phyloP scores from a whole-genome alignment of 1,140 invertebrate species.

The silkworm (Bombyx mori) region DNA sequence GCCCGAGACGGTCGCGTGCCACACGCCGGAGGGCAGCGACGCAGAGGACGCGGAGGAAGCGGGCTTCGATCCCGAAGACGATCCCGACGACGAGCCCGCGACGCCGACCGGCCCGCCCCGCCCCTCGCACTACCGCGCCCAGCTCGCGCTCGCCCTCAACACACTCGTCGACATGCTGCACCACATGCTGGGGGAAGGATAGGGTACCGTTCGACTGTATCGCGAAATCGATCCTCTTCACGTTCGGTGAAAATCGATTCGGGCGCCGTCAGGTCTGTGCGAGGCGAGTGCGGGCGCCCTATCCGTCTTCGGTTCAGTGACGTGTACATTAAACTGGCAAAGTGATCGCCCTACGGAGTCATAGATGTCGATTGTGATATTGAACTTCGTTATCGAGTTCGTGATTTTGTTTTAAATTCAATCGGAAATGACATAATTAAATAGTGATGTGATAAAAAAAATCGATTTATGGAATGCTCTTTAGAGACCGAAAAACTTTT shows the following conservation, averaged over 20 bases:
- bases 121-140: slow-evolving; percentile 7
- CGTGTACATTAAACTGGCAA: no score
- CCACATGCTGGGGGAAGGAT: slow-evolving; percentile 4
- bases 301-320: no score
- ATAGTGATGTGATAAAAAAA: no score
- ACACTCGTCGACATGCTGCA: slow-evolving; percentile 3
- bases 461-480: no score
- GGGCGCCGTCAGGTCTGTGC: neutral
- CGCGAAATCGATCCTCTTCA: neutral
- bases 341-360: no score
- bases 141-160: slow-evolving; percentile 8
- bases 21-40: slow-evolving; percentile 22
- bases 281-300: no score
- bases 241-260: neutral
- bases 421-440: no score
- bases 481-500: no score
- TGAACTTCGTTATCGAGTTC: no score
- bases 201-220: neutral
- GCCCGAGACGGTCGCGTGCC: slow-evolving; percentile 11
- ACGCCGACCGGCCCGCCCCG: slow-evolving; percentile 5
- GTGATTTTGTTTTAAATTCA: no score
- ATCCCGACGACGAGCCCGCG: slow-evolving; percentile 11
- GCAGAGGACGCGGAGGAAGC: slow-evolving; percentile 17
- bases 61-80: slow-evolving; percentile 6
- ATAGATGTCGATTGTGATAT: no score